Percentiles rank a stretch among this genome's conserved stretches.
Conservation (phyloP, 2,797 vertebrate genomes). For the Dipus sagitta region DNA sequence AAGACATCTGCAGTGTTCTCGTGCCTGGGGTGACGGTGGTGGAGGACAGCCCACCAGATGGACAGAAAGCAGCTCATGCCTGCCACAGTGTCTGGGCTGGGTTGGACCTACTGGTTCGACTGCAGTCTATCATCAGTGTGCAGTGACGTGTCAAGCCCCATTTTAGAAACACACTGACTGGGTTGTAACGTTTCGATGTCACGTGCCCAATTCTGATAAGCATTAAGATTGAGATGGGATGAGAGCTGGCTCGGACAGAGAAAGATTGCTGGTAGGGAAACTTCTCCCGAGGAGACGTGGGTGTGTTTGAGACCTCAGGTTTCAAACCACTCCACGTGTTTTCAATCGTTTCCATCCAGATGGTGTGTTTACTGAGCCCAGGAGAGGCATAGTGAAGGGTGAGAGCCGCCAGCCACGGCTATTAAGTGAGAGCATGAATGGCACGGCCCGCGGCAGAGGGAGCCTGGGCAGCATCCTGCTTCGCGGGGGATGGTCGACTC, state of each 20-base stretch:
- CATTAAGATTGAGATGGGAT: background rate
- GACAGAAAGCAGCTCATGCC: background rate
- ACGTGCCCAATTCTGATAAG: background rate
- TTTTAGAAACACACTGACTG: background rate
- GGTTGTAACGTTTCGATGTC: background rate
- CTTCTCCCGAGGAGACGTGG: background rate
- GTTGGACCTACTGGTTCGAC: background rate
- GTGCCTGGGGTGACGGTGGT: background rate
- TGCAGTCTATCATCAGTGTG: too few species aligned
- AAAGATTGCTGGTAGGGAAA: slow-evolving; percentile 47
- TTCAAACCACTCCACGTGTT: slow-evolving; percentile 45
- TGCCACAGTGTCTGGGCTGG: rapidly evolving
- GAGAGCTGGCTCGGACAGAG: background rate
- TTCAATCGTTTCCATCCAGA: slow-evolving; percentile 70
- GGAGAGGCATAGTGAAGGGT: slow-evolving; percentile 37
- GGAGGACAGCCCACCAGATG: background rate
- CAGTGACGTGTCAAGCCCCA: rapidly evolving
- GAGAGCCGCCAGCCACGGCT: slow-evolving; percentile 26
- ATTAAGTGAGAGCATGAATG: slow-evolving; percentile 8
- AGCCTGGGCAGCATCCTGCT: background rate
- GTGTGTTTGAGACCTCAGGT: slow-evolving; percentile 11
- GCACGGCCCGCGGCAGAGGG: background rate
- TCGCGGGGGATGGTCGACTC: background rate
- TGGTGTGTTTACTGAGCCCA: background rate
- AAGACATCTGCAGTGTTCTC: background rate